Conservation (phyloP, 2,888 invertebrate species). For the Rosalia funebris region DNA sequence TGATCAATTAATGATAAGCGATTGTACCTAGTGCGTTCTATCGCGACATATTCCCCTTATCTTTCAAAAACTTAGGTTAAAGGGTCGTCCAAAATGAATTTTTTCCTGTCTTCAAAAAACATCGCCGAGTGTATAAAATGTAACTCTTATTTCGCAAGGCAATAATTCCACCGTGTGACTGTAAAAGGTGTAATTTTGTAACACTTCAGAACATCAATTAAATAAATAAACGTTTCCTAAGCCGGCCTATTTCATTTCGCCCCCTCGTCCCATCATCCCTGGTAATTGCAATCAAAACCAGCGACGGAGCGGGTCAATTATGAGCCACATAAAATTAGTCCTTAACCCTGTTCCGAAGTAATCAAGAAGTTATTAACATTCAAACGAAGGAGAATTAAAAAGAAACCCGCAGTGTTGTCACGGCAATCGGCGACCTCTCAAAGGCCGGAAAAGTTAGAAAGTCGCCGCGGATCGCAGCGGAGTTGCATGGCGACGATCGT, state of each 20-base stretch:
- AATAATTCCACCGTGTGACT: too few relatives aligned
- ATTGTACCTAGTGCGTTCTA: too few relatives aligned
- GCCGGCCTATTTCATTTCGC: background rate
- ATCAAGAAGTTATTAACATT: slow-evolving; percentile 42
- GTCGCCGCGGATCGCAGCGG: background rate
- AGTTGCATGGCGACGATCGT: background rate
- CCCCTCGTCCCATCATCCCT: background rate
- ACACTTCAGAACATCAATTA: background rate
- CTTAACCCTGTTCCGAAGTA: slow-evolving; percentile 41
- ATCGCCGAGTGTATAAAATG: too few relatives aligned
- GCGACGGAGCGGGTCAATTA: slow-evolving; percentile 1
- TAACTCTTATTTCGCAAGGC: too few relatives aligned
- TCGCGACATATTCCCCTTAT: too few relatives aligned
- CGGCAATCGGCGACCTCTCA: background rate
- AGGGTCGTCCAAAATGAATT: too few relatives aligned
- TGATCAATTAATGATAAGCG: too few relatives aligned
- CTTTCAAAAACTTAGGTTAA: too few relatives aligned
- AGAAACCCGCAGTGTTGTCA: slow-evolving; percentile 19
- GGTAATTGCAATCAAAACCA: slow-evolving; percentile 13
- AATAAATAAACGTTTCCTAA: slow-evolving; percentile 6
- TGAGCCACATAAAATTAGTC: slow-evolving; percentile 27
- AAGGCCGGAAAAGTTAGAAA: background rate
- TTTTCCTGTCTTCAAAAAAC: too few relatives aligned
- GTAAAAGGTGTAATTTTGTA: slow-evolving; percentile 19
- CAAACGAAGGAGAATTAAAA: slow-evolving; percentile 33